Evolutionary conservation across 2,113 vertebrate species (phyloP).

Genomic region (Ictalurus punctatus): DNA sequence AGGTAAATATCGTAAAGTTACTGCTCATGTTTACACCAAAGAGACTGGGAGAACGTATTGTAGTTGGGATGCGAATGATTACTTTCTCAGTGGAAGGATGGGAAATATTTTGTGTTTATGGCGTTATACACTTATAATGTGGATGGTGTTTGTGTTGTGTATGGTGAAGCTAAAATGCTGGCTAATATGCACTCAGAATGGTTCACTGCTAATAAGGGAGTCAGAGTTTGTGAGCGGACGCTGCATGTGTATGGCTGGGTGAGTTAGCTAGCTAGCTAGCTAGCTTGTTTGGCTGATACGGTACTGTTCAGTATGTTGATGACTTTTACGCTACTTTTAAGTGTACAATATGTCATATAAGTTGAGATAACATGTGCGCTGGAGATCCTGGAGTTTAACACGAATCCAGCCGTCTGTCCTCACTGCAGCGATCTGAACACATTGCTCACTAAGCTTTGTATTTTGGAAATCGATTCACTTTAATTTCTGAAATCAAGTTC

Average conservation of each 20-base stretch:
- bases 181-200: neutral
- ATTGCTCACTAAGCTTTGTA: neutral
- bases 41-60: neutral
- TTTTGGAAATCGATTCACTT: neutral
- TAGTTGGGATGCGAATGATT: neutral
- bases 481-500: constrained; percentile 2
- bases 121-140: too few relatives aligned
- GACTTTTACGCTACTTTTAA: neutral
- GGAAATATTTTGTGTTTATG: neutral
- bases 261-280: neutral
- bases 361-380: neutral
- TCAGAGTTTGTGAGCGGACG: neutral
- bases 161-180: neutral
- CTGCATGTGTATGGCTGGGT: neutral
- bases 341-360: neutral
- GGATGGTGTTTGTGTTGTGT: neutral
- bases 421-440: neutral
- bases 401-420: neutral
- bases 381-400: neutral
- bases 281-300: neutral
- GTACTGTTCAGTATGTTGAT: neutral
- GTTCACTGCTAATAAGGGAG: neutral
- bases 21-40: neutral
- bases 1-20: neutral
- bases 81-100: neutral